These are phyloP conservation scores for Sciurus carolinensis DNA, from an alignment of 2,797 vertebrate species.

Conservation along the genomic window DNA sequence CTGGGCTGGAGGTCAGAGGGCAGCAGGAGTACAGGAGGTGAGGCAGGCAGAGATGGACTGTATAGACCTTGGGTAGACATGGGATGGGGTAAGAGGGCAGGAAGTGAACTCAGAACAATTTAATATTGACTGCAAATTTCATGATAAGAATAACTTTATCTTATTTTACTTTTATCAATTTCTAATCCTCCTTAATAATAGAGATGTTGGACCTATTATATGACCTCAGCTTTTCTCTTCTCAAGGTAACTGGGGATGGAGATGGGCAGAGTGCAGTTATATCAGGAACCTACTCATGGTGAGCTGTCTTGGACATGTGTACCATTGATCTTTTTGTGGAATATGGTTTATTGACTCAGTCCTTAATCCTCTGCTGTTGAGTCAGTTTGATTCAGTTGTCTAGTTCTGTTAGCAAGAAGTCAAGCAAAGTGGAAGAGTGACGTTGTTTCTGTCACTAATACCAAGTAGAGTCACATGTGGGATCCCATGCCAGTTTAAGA, in stretches of 20 bases:
- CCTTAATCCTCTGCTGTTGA: neutral
- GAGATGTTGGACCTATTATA: slow-evolving; percentile 45
- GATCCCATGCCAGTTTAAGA: neutral
- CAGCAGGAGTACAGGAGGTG: no score
- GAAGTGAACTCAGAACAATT: no score
- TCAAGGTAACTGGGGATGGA: slow-evolving; percentile 96
- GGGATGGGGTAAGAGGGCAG: no score
- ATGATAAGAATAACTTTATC: no score
- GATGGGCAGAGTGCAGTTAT: slow-evolving; percentile 98
- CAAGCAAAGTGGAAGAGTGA: neutral
- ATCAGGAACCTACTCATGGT: slow-evolving; percentile 96
- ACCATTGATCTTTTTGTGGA: slow-evolving; percentile 10
- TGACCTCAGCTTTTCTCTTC: slow-evolving; percentile 66
- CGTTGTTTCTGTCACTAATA: neutral
- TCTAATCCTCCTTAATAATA: no score
- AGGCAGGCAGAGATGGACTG: no score
- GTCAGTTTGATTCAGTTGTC: neutral
- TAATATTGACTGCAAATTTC: no score
- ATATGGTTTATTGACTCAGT: neutral
- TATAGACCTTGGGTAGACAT: no score
- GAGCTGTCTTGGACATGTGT: slow-evolving; percentile 79
- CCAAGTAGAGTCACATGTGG: neutral
- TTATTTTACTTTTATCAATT: no score
- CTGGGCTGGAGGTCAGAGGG: no score
- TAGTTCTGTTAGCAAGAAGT: neutral